Conservation (phyloP, 1,140 invertebrate genomes). For the Diachasma alloeum region DNA sequence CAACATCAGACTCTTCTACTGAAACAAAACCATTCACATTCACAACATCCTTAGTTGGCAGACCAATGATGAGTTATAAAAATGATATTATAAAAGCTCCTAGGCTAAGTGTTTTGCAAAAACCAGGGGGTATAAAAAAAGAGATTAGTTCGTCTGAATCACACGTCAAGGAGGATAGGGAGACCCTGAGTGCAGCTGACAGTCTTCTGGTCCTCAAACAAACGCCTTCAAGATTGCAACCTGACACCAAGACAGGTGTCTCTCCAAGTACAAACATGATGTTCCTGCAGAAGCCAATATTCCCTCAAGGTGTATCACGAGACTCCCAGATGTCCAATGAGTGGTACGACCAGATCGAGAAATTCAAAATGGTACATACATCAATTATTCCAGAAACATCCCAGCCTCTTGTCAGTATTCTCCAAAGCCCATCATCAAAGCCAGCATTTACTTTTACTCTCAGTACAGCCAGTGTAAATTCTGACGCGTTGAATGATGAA, state of each 20-base stretch:
- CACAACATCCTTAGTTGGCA: not conserved
- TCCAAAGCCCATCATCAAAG: not conserved
- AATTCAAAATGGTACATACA: not conserved
- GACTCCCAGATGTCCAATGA: not conserved
- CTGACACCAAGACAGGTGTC: not conserved
- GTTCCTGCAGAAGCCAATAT: slow-evolving; percentile 15
- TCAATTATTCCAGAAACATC: slow-evolving; percentile 1
- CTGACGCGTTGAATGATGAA: not conserved
- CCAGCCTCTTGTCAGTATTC: not conserved
- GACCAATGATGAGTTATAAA: slow-evolving; percentile 24
- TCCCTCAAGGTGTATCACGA: slow-evolving; percentile 2
- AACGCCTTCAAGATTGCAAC: slow-evolving; percentile 14
- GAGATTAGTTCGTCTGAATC: not conserved
- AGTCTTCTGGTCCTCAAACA: slow-evolving; percentile 35
- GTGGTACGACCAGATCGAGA: slow-evolving; percentile 30
- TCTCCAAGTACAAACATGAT: slow-evolving; percentile 18
- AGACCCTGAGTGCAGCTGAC: slow-evolving; percentile 21
- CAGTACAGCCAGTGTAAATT: not conserved
- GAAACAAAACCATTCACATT: not conserved
- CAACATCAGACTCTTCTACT: not conserved
- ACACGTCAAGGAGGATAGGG: slow-evolving; percentile 25
- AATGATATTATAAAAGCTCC: slow-evolving; percentile 48
- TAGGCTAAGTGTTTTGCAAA: slow-evolving; percentile 40
- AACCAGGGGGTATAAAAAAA: not conserved
- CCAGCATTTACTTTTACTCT: not conserved